Evolutionary conservation across 2,113 vertebrate genomes (phyloP), one percentile per base, ranked within the genome.

Genomic region (Rafetus swinhoei): DNA sequence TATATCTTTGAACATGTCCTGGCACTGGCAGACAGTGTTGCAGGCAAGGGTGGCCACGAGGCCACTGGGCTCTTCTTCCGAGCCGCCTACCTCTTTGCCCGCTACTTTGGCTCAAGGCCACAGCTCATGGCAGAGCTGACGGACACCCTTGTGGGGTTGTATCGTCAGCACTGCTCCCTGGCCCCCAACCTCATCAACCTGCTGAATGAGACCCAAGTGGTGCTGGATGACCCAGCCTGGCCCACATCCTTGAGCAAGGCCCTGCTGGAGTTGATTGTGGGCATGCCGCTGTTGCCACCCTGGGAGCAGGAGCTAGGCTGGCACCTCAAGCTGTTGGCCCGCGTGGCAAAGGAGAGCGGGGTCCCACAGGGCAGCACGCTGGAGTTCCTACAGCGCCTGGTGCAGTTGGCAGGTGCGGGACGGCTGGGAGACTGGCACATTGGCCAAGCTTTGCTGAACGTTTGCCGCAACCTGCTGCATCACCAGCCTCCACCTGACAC

Each of bases 111-210:
- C 21, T 91, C 97, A 10, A 95, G 97, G 25, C 95, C 97, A 19
- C 60, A 82, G 2, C 97, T 97, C 53, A 92, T 97, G 3, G 77
- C 82, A 4, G 81, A 96, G 80, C 83, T 99, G 87, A 97, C 94
- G 2, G 88, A 85, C 1, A 97, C 96, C 22, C 95, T 99, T 81
- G 96, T 98, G 21, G 56, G 80, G 9, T 97, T 99, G n/a, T 99
- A 99, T 90, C 94, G 90, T 6, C 90, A 72, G n/a, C 97, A 98
- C 86, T 97, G 97, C 24, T 86, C 93, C 6, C 97, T 99, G 53
- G 98, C 99, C 0, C 98, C 98, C 0, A 97, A 99, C 83, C n/a
- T 99, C 81, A 98, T 99, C 76, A 98, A 99, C 92, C 96, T 99
- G 45, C 94, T 98, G 4, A 96, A 98, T 62, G 94, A 84, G 79